Evolutionary conservation across 2,888 invertebrate species (phyloP).

Genomic region (Petrophora chlorosata): DNA sequence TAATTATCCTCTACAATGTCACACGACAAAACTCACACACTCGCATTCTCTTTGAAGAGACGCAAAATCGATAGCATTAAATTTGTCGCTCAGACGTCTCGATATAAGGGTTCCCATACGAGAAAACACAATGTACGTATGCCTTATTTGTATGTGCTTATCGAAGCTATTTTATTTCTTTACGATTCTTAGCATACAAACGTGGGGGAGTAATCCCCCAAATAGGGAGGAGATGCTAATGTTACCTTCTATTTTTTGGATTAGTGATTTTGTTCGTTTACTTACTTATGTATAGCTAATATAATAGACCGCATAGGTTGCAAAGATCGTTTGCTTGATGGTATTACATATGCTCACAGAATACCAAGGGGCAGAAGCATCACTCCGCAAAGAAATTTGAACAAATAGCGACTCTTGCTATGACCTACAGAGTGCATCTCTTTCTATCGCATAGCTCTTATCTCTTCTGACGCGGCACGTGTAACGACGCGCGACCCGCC

Average conservation of each 20-base stretch:
- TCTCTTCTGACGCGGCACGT: too few relatives aligned
- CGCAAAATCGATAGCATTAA: constrained; percentile 61
- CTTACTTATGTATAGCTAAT: not conserved
- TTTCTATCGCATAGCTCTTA: too few relatives aligned
- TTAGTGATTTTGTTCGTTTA: constrained; percentile 16
- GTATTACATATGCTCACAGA: too few relatives aligned
- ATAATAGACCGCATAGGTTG: too few relatives aligned
- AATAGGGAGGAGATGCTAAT: constrained; percentile 28
- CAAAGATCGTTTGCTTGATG: too few relatives aligned
- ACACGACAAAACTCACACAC: constrained; percentile 13
- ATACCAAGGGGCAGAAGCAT: too few relatives aligned
- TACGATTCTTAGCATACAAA: constrained; percentile 30
- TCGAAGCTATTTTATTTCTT: constrained; percentile 45
- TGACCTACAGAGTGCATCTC: too few relatives aligned
- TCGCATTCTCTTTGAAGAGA: constrained; percentile 22
- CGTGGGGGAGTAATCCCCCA: constrained; percentile 46
- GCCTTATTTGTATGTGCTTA: constrained; percentile 53
- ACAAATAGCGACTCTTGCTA: too few relatives aligned
- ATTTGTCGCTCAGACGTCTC: constrained; percentile 53
- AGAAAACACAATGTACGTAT: constrained; percentile 50
- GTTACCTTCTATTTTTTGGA: constrained; percentile 25
- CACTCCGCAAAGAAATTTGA: too few relatives aligned
- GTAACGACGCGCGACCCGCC: too few relatives aligned
- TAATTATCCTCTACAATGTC: constrained; percentile 1
- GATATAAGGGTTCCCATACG: constrained; percentile 55